These are phyloP conservation scores for Periplaneta americana DNA, from an alignment of 1,140 invertebrate genomes.

Conservation along the genomic window DNA sequence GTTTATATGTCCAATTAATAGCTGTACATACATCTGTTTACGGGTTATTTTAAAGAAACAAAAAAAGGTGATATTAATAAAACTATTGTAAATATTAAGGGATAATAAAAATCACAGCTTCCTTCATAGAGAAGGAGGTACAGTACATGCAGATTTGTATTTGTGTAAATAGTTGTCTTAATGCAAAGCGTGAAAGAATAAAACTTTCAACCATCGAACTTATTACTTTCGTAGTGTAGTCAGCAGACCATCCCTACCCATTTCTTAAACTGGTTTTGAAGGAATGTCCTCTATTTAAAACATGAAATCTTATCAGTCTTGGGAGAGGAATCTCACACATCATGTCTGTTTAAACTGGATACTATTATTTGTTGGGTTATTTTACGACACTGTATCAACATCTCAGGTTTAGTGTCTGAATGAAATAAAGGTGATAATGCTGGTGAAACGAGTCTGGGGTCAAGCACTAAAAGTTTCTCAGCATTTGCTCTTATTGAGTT, in stretches of 20 bases:
- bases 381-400: no score
- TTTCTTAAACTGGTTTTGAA: no score
- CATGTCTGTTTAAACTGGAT: no score
- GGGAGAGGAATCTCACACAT: no score
- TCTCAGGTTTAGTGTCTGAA: no score
- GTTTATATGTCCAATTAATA: constrained; percentile 1
- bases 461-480: no score
- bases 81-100: constrained; percentile 8
- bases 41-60: constrained; percentile 10
- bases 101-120: not conserved
- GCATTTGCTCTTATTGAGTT: no score
- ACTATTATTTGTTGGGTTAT: no score
- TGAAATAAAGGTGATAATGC: no score
- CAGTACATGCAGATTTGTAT: constrained; percentile 13
- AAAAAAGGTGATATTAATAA: constrained; percentile 4
- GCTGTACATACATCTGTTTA: constrained; percentile 9
- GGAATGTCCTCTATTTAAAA: no score
- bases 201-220: not conserved
- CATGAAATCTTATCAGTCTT: no score
- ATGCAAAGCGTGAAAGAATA: constrained; percentile 6
- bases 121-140: not conserved
- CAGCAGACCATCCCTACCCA: not conserved
- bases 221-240: not conserved
- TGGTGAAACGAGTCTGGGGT: no score
- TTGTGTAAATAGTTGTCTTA: constrained; percentile 18